phyloP scores from a whole-genome alignment of 2,113 vertebrate species.

The Irena cyanogastra region DNA sequence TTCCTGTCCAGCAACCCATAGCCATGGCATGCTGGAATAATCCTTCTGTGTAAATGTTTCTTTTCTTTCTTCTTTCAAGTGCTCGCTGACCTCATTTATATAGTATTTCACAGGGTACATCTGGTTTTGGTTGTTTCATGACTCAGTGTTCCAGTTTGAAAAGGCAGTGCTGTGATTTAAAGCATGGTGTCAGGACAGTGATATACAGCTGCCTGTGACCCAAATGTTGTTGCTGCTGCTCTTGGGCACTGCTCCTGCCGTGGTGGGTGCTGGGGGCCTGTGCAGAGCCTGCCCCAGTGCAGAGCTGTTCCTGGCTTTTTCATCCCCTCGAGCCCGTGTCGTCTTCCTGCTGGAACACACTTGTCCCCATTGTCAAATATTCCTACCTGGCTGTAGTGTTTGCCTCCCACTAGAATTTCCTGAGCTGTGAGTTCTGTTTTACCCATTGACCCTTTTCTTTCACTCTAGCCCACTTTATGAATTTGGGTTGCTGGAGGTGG shows the following conservation, averaged over 20 bases:
- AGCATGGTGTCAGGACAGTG: not conserved
- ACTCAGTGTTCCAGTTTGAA: constrained; percentile 25
- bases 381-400: not conserved
- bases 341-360: not conserved
- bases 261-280: not conserved
- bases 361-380: not conserved
- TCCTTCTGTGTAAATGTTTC: constrained; percentile 5
- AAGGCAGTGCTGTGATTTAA: not conserved
- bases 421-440: not conserved
- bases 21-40: not conserved
- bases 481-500: not conserved
- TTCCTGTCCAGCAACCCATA: not conserved
- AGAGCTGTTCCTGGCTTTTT: not conserved
- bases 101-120: constrained; percentile 44
- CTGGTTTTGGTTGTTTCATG: constrained; percentile 60
- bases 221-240: not conserved
- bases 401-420: not conserved
- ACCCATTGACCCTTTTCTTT: not conserved
- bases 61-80: constrained; percentile 30
- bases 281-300: not conserved
- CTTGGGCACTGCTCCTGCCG: not conserved
- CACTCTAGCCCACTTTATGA: not conserved
- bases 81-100: not conserved
- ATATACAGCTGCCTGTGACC: not conserved
- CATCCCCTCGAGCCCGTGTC: accelerated